These are phyloP conservation scores for Leucoraja ocellata DNA, from an alignment of 2,797 vertebrate species.

Conservation along the genomic window DNA sequence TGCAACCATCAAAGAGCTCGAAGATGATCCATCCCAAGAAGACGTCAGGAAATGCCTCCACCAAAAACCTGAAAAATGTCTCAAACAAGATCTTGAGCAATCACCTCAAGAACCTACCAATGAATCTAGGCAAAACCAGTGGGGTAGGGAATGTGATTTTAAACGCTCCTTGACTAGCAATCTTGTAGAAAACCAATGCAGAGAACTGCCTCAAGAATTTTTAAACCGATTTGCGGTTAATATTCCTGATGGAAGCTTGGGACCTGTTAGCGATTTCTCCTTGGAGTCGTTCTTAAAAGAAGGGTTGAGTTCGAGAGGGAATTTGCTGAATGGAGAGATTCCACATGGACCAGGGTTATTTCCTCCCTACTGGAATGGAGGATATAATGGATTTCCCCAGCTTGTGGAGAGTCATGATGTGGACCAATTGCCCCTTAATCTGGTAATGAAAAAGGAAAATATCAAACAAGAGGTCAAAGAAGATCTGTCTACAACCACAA, in stretches of 20 bases:
- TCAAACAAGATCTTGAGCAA: background rate
- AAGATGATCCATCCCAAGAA: background rate
- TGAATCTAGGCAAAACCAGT: background rate
- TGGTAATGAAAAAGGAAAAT: conserved; percentile 84
- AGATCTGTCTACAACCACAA: conserved; percentile 68
- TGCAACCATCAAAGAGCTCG: background rate
- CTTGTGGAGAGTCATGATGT: conserved; percentile 64
- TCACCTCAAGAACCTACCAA: background rate
- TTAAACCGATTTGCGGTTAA: conserved; percentile 53
- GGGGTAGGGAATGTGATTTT: conserved; percentile 16
- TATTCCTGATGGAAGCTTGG: conserved; percentile 60
- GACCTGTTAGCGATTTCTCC: conserved; percentile 83
- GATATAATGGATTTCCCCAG: conserved; percentile 76
- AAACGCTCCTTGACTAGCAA: conserved; percentile 67
- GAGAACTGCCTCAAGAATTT: conserved; percentile 61
- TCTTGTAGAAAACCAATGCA: conserved; percentile 57
- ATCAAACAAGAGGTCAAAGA: conserved; percentile 94
- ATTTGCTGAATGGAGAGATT: conserved; percentile 71
- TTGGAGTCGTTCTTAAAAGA: conserved; percentile 90
- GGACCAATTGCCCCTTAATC: conserved; percentile 74
- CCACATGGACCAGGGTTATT: conserved; percentile 82
- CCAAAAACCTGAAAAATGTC: background rate
- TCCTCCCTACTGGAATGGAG: conserved; percentile 80
- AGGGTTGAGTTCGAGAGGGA: conserved; percentile 81
- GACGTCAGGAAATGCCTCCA: background rate